Evolutionary conservation across 2,888 invertebrate genomes (phyloP).

Genomic region (Hyppa rectilinea): DNA sequence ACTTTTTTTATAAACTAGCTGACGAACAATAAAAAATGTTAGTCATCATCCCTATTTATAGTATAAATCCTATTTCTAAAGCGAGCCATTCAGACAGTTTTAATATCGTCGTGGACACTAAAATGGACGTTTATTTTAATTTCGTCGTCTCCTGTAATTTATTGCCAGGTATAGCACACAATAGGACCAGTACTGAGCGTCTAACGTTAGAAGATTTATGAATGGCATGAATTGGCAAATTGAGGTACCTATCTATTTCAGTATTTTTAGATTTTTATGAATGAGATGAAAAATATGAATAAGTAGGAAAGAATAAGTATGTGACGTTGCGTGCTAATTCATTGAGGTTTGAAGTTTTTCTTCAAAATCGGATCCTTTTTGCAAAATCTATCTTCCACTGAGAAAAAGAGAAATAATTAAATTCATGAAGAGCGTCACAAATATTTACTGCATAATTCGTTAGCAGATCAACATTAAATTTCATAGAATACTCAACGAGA

Average conservation of each 20-base stretch:
- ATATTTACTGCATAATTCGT: too few relatives aligned
- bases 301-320: too few relatives aligned
- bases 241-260: background rate
- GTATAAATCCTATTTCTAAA: conserved; percentile 42
- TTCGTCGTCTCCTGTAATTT: conserved; percentile 59
- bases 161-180: conserved; percentile 50
- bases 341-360: background rate
- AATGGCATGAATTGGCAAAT: conserved; percentile 46
- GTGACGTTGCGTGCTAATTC: too few relatives aligned
- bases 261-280: too few relatives aligned
- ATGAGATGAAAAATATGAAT: background rate
- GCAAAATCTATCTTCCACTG: background rate
- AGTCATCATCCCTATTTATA: too few relatives aligned
- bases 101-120: conserved; percentile 56
- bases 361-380: background rate
- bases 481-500: too few relatives aligned
- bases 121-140: conserved; percentile 53
- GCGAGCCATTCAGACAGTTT: conserved; percentile 43
- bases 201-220: conserved; percentile 48
- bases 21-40: too few relatives aligned
- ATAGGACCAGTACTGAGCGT: conserved; percentile 35
- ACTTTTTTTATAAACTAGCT: too few relatives aligned
- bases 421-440: too few relatives aligned
- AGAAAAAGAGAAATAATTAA: too few relatives aligned
- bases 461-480: too few relatives aligned